These are phyloP conservation scores for Halyomorpha halys DNA, from an alignment of 1,140 invertebrate species.

Conservation along the genomic window DNA sequence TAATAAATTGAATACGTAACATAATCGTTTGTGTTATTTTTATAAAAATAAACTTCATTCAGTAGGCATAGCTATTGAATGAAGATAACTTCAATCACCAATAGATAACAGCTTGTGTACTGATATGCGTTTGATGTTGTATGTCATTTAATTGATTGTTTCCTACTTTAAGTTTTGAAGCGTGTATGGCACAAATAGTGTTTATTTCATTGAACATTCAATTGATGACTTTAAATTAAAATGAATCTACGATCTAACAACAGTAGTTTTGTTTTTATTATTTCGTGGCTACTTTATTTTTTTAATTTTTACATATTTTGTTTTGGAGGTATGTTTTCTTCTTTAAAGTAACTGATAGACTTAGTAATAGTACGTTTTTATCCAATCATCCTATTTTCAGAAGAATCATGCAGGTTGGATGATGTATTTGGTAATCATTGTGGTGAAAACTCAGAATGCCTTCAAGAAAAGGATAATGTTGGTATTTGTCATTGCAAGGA, in stretches of 20 bases:
- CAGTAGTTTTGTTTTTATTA: slow-evolving; percentile 3
- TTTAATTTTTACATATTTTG: background rate
- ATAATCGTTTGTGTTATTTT: too few relatives aligned
- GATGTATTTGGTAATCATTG: background rate
- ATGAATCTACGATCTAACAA: background rate
- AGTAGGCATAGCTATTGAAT: too few relatives aligned
- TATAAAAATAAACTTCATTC: too few relatives aligned
- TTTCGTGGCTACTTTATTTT: background rate
- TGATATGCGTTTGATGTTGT: too few relatives aligned
- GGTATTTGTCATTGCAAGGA: background rate
- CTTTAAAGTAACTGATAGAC: background rate
- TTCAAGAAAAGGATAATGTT: background rate
- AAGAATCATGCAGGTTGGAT: slow-evolving; percentile 5
- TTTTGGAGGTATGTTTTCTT: background rate
- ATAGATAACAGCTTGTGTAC: too few relatives aligned
- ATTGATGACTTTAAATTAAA: background rate
- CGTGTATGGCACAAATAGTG: too few relatives aligned
- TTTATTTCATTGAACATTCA: too few relatives aligned
- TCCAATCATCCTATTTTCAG: background rate
- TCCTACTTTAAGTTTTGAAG: too few relatives aligned
- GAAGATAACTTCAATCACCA: too few relatives aligned
- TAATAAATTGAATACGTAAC: too few relatives aligned
- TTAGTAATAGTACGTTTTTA: background rate
- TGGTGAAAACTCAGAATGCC: background rate
- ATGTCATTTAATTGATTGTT: too few relatives aligned